Evolutionary conservation across 1,140 invertebrate species (phyloP).

Genomic region (Latrodectus geometricus): DNA sequence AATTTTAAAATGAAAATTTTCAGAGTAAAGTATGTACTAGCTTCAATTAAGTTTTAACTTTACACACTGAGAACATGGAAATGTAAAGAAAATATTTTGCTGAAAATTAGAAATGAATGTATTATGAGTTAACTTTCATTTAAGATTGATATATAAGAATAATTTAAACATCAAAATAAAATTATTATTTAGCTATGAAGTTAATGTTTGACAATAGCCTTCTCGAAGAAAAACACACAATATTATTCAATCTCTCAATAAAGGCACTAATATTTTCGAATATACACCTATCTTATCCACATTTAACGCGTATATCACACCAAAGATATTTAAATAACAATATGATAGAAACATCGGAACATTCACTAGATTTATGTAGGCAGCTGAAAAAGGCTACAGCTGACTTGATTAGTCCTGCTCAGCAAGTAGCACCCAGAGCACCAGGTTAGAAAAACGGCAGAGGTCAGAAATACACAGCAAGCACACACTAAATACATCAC

Average conservation of each 20-base stretch:
- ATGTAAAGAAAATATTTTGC: too few species aligned
- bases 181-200: too few species aligned
- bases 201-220: conserved; percentile 35
- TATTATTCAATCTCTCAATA: conserved; percentile 29
- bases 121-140: too few species aligned
- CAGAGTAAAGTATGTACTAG: too few species aligned
- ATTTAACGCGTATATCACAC: conserved; percentile 56
- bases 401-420: conserved; percentile 54
- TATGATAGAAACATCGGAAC: conserved; percentile 49
- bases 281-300: conserved; percentile 37
- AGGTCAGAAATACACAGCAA: background rate
- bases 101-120: too few species aligned
- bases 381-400: conserved; percentile 58
- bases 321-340: conserved; percentile 56
- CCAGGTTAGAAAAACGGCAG: background rate
- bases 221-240: conserved; percentile 8
- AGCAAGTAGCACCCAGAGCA: background rate
- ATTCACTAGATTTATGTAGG: conserved; percentile 50
- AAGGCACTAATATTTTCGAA: conserved; percentile 59
- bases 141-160: too few species aligned
- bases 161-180: too few species aligned
- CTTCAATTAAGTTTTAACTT: too few species aligned
- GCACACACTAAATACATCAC: background rate
- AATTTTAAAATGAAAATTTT: too few species aligned
- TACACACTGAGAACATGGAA: too few species aligned